Conservation (phyloP, 2,797 vertebrate genomes). For the Adelosebastes latens region DNA sequence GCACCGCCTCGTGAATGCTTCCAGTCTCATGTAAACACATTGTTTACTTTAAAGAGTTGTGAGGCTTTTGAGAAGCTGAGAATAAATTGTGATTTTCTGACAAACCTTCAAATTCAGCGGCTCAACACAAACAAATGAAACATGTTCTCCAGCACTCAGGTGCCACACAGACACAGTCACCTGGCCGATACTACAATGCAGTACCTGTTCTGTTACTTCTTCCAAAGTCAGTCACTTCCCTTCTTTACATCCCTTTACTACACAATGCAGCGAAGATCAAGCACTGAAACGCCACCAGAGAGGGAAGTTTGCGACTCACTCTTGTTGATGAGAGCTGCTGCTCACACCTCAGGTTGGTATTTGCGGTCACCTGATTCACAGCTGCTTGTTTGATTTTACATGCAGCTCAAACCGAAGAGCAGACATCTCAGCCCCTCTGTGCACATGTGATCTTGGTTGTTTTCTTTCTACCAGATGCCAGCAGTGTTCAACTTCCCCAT, state of each 20-base stretch:
- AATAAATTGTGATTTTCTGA: neutral
- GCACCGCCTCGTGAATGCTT: neutral
- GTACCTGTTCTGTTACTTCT: neutral
- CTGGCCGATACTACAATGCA: neutral
- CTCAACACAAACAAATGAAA: neutral
- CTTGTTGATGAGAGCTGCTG: conserved; percentile 16
- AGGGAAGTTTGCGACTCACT: neutral
- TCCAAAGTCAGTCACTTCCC: no score
- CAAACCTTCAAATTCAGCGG: neutral
- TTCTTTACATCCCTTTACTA: neutral
- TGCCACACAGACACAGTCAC: neutral
- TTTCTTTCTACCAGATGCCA: neutral
- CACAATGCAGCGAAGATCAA: neutral
- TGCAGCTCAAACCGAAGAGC: conserved; percentile 2
- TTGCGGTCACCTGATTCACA: conserved; percentile 72
- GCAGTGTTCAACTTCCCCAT: neutral
- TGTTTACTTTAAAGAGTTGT: neutral
- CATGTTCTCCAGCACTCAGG: neutral
- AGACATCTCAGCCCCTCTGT: neutral
- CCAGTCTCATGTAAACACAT: neutral
- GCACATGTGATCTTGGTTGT: neutral
- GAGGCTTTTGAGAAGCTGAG: neutral
- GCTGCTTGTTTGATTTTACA: conserved; percentile 46
- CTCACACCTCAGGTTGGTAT: conserved; percentile 65
- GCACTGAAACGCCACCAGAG: neutral